A percentile compares a stretch with the other conserved stretches of the same genome.
These are phyloP conservation scores for Cherax quadricarinatus DNA, from an alignment of 1,140 invertebrate genomes.

Conservation along the genomic window DNA sequence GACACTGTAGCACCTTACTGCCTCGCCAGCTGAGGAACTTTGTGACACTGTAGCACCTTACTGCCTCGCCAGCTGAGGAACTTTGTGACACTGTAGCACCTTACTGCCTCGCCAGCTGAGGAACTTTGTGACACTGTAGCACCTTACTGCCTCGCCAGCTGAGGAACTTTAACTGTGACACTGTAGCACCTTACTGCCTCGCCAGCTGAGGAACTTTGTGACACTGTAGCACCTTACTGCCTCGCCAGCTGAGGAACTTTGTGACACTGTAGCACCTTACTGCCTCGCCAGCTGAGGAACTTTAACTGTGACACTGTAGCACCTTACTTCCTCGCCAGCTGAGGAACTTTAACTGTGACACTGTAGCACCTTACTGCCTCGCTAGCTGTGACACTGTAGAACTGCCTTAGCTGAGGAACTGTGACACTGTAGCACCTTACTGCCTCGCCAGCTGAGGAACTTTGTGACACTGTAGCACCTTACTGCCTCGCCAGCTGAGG, in stretches of 20 bases:
- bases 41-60: not conserved
- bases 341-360: not conserved
- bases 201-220: not conserved
- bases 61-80: not conserved
- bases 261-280: not conserved
- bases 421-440: not conserved
- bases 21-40: not conserved
- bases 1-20: not conserved
- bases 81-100: not conserved
- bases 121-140: not conserved
- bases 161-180: not conserved
- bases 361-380: not conserved
- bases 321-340: not conserved
- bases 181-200: not conserved
- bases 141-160: not conserved
- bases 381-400: too few species aligned
- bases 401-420: not conserved
- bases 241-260: not conserved
- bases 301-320: not conserved
- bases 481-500: not conserved
- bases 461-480: not conserved
- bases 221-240: not conserved
- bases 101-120: not conserved
- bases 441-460: not conserved
- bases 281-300: not conserved